These are phyloP conservation scores for Phasia obesa DNA, from an alignment of 2,888 invertebrate species.

Conservation along the genomic window DNA sequence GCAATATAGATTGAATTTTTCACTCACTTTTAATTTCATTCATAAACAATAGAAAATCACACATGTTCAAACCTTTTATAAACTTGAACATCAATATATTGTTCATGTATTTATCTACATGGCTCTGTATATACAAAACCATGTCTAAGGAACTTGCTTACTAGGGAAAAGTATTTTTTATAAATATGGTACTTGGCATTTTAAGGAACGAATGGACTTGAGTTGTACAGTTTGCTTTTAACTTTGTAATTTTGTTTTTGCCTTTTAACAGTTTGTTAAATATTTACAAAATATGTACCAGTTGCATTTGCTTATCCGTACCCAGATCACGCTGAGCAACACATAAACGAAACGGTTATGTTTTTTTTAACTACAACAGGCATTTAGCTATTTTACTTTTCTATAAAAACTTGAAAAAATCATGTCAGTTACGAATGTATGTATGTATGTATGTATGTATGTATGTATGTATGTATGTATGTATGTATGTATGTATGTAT, in stretches of 20 bases:
- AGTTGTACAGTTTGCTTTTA: background rate
- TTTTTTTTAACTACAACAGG: constrained; percentile 17
- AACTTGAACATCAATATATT: background rate
- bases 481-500: no score
- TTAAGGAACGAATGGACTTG: constrained; percentile 9
- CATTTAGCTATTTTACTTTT: constrained; percentile 14
- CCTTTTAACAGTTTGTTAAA: constrained; percentile 30
- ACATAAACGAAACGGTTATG: constrained; percentile 10
- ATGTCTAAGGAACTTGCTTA: constrained; percentile 25
- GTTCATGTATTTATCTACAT: background rate
- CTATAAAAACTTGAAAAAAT: constrained; percentile 10
- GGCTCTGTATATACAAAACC: background rate
- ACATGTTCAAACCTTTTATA: no score
- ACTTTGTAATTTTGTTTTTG: background rate
- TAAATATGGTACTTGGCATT: constrained; percentile 21
- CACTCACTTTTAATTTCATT: no score
- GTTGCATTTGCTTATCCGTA: constrained; percentile 56
- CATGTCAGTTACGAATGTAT: no score
- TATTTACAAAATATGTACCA: constrained; percentile 59
- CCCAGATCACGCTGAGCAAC: constrained; percentile 27
- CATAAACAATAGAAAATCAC: no score
- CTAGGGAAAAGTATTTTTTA: constrained; percentile 26
- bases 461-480: no score
- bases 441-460: no score
- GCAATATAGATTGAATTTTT: no score